These are phyloP conservation scores for Oasisia sp. DNA, from an alignment of 2,888 invertebrate genomes.

Conservation along the genomic window DNA sequence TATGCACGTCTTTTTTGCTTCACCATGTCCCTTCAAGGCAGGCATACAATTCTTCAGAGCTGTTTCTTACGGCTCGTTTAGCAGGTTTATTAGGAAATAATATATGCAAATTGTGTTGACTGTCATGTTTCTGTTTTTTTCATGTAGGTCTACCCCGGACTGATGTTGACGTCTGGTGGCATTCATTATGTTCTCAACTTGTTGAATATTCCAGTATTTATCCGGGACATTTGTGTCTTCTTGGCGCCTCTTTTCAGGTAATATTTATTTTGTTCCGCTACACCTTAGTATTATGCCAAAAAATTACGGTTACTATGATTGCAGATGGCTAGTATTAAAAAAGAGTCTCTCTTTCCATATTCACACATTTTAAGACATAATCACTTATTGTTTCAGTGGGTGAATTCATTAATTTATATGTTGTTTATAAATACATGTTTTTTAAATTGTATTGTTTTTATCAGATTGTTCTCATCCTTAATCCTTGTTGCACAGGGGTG, in stretches of 20 bases:
- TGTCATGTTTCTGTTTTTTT: background rate
- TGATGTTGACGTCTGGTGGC: slow-evolving; percentile 98
- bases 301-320: too few relatives aligned
- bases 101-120: too few relatives aligned
- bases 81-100: too few relatives aligned
- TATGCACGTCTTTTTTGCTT: too few relatives aligned
- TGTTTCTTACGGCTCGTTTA: too few relatives aligned
- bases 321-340: background rate
- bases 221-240: slow-evolving; percentile 98
- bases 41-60: too few relatives aligned
- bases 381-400: background rate
- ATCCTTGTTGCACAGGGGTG: too few relatives aligned
- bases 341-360: background rate
- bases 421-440: too few relatives aligned
- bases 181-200: slow-evolving; percentile 92
- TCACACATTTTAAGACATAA: background rate
- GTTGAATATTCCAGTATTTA: slow-evolving; percentile 91
- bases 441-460: too few relatives aligned
- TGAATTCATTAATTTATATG: too few relatives aligned
- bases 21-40: too few relatives aligned
- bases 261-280: background rate
- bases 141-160: slow-evolving; percentile 87
- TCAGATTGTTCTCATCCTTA: too few relatives aligned
- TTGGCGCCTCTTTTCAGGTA: slow-evolving; percentile 96
- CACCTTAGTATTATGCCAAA: background rate